Percentiles rank a stretch among this genome's conserved stretches.
Evolutionary conservation across 2,797 vertebrate genomes (phyloP).

Genomic region (Sciurus carolinensis): DNA sequence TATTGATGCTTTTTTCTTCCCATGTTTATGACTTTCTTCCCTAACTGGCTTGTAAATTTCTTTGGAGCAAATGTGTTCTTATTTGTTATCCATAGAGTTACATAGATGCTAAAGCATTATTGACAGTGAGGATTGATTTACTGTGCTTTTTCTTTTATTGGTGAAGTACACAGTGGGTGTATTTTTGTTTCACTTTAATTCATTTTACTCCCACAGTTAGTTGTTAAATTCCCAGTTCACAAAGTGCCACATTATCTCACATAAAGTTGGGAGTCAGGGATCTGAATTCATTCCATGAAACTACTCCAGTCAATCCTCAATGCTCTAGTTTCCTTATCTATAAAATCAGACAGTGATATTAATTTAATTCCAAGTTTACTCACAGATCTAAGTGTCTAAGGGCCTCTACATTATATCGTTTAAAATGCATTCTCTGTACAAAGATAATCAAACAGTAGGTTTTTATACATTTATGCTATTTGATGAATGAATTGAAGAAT

Average conservation of each 20-base stretch:
- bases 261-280: neutral
- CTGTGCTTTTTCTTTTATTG: neutral
- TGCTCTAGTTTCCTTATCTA: neutral
- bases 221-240: neutral
- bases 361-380: constrained; percentile 46
- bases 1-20: neutral
- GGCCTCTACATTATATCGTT: neutral
- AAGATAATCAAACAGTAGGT: neutral
- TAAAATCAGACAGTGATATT: neutral
- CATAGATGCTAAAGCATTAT: neutral
- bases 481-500: neutral
- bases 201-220: neutral
- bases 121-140: neutral
- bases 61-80: neutral
- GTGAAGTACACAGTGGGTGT: neutral
- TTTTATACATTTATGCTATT: neutral
- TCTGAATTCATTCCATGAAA: neutral
- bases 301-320: neutral
- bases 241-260: constrained; percentile 34
- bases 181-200: neutral
- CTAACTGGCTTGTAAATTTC: neutral
- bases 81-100: neutral
- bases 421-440: neutral
- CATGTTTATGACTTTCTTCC: neutral
- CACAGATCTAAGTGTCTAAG: neutral